These are phyloP conservation scores for Ptiloglossa arizonensis DNA, from an alignment of 1,140 invertebrate genomes.

Conservation along the genomic window DNA sequence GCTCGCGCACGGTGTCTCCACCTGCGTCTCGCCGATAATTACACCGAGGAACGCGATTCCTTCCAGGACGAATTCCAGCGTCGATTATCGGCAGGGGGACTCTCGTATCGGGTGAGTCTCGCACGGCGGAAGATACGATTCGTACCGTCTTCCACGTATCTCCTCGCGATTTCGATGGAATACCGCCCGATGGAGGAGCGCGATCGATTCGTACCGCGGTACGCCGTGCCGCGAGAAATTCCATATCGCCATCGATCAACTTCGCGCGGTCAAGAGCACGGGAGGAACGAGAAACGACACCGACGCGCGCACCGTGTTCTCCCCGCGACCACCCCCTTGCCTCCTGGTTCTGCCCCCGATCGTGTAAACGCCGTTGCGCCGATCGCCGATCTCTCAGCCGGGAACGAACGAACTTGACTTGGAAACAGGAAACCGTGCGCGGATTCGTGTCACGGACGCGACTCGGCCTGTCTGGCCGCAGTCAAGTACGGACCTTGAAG, in stretches of 20 bases:
- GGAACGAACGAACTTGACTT: conserved; percentile 56
- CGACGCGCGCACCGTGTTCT: conserved; percentile 6
- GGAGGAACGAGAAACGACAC: conserved; percentile 26
- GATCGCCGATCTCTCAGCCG: conserved; percentile 27
- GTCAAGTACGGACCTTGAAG: conserved; percentile 38
- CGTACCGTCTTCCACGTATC: no score
- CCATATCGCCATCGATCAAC: conserved; percentile 29
- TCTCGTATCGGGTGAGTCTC: no score
- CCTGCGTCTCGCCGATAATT: conserved; percentile 33
- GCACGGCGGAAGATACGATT: no score
- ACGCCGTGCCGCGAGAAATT: neutral
- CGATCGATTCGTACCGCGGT: neutral
- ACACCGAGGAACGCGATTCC: neutral
- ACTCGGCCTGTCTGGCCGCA: conserved; percentile 4
- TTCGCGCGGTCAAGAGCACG: conserved; percentile 12
- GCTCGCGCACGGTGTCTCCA: conserved; percentile 34
- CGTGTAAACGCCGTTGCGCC: no score
- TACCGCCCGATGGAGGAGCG: neutral
- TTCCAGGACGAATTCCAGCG: no score
- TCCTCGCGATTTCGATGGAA: no score
- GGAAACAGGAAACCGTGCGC: conserved; percentile 51
- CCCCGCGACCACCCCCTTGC: neutral
- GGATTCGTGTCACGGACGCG: conserved; percentile 52
- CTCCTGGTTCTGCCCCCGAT: neutral
- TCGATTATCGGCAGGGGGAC: no score